Evolutionary conservation across 2,113 vertebrate genomes (phyloP), one percentile per base, ranked within the genome.

Genomic region (Willisornis vidua): DNA sequence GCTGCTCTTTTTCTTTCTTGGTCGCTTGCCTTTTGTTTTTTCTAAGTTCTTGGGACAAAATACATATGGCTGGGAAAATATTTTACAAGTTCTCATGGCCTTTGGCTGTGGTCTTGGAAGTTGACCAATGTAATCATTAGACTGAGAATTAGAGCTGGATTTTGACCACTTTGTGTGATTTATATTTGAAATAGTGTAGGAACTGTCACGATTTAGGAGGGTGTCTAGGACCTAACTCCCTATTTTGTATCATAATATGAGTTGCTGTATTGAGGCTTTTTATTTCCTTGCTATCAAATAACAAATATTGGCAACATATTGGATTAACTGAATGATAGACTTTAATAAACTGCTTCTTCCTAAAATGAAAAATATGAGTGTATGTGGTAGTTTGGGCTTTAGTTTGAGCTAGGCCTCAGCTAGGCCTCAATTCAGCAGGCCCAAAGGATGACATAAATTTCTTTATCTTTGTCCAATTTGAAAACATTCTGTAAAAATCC

Each of bases 21-120:
- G 8, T 93, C 35, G 3, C 15, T 90, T 41, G 58, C 18, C 6
- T 65, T 77, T 58, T 71, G 45, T 58, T 52, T 61, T n/a, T 22
- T 39, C 66, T 25, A 1, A 70, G 23, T 75, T n/a, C 82, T 85
- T 16, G 7, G 52, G 67, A 88, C 63, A 74, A 49, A 63, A 57
- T 85, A 39, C 43, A 59, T 84, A 92, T 87, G 76, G 37, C 52
- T 94, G 86, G 73, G 90, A 96, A 96, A 95, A 92, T 84, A 82
- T 78, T 92, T 75, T 7, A 49, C 37, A 93, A 87, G 75, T 90
- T 96, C 92, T 94, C 87, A 93, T 94, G 90, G 88, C 82, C 88
- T 93, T 96, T 90, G 78, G 59, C 90, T 95, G 72, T 68, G 59
- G 63, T 89, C 80, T 92, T 96, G 96, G 96, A 96, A 78, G 75